Evolutionary conservation across 2,888 invertebrate species (phyloP).

Genomic region (Apotomis capreana): DNA sequence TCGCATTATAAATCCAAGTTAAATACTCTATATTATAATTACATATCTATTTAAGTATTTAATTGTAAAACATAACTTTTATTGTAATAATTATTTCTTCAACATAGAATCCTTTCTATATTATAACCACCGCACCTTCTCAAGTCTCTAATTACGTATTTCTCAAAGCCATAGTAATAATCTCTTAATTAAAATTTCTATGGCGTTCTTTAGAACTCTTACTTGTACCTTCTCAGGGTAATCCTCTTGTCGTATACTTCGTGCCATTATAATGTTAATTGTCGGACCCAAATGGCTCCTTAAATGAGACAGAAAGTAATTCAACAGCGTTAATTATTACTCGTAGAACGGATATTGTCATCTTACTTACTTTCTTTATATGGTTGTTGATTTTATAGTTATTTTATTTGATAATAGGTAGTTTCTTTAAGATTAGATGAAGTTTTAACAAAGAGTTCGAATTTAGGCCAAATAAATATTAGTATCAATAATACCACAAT

Average conservation of each 20-base stretch:
- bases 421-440: background rate
- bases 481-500: too few relatives aligned
- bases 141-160: constrained; percentile 33
- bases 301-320: constrained; percentile 43
- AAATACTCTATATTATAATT: too few relatives aligned
- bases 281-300: constrained; percentile 41
- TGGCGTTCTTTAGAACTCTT: constrained; percentile 38
- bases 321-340: constrained; percentile 36
- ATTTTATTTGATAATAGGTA: background rate
- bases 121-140: background rate
- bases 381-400: background rate
- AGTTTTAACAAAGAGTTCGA: too few relatives aligned
- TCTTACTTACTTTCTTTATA: constrained; percentile 6
- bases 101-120: background rate
- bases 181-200: constrained; percentile 42
- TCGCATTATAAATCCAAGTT: too few relatives aligned
- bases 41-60: too few relatives aligned
- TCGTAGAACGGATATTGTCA: constrained; percentile 27
- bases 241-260: constrained; percentile 41
- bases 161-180: constrained; percentile 40
- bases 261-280: constrained; percentile 43
- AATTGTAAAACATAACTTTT: too few relatives aligned
- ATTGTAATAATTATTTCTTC: too few relatives aligned
- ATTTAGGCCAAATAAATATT: too few relatives aligned
- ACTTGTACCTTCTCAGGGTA: constrained; percentile 38